phyloP scores from a whole-genome alignment of 64 coral and sea anemone genomes.

The Porites lutea region DNA sequence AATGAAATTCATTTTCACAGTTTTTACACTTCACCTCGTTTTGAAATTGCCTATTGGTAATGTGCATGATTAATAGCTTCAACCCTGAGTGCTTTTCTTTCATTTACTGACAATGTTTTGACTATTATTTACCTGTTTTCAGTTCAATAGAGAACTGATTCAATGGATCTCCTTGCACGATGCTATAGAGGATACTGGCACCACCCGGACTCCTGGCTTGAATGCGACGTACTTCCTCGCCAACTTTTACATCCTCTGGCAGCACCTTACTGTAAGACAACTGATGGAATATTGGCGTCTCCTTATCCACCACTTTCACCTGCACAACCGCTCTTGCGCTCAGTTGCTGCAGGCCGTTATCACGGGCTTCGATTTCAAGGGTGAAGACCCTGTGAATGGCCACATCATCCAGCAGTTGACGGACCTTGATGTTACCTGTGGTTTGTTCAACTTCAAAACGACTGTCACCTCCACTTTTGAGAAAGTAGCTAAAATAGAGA shows the following conservation, averaged over 20 bases:
- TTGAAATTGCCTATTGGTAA: no score
- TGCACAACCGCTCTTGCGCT: slow-evolving; percentile 61
- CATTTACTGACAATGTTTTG: background rate
- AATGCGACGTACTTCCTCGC: slow-evolving; percentile 42
- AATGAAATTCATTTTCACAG: no score
- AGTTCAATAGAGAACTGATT: slow-evolving; percentile 91
- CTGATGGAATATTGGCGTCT: slow-evolving; percentile 90
- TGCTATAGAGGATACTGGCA: slow-evolving; percentile 70
- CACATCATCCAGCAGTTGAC: slow-evolving; percentile 50
- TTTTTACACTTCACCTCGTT: no score
- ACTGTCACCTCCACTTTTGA: slow-evolving; percentile 66
- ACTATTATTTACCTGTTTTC: slow-evolving; percentile 58
- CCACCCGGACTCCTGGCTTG: slow-evolving; percentile 83
- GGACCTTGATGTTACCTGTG: slow-evolving; percentile 67
- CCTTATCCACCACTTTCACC: slow-evolving; percentile 89
- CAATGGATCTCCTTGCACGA: slow-evolving; percentile 76
- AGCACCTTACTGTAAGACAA: slow-evolving; percentile 62
- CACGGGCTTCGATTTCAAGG: slow-evolving; percentile 76
- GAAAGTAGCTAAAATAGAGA: slow-evolving; percentile 49
- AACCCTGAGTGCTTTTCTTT: no score
- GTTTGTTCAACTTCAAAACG: slow-evolving; percentile 46
- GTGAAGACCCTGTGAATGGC: slow-evolving; percentile 65
- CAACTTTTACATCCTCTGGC: slow-evolving; percentile 58
- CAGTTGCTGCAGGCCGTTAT: slow-evolving; percentile 56
- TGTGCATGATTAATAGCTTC: no score